Evolutionary conservation across 2,113 vertebrate species (phyloP), one percentile per base, ranked within the genome.

Genomic region (Saiga tatarica): DNA sequence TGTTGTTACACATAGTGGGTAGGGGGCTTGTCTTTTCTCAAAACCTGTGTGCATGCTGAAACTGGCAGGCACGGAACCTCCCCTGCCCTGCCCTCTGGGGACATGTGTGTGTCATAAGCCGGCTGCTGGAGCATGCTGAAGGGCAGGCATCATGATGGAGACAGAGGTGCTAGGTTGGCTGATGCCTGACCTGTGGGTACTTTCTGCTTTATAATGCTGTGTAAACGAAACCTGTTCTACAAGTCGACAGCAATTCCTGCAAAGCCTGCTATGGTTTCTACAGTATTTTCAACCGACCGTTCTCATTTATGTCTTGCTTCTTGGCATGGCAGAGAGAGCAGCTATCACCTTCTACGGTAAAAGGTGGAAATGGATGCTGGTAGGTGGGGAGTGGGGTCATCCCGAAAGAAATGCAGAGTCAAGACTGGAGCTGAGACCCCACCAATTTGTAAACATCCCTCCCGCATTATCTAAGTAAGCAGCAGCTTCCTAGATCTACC

Each of bases 101-200:
- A 57, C 21, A 15, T 1, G 1, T 1, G 19, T 1, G 25, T 0
- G 4, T 25, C 84, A 33, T 26, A 33, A 16, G 17, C 45, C 2
- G 7, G 25, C 28, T 16, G 50, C 7, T 1, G 0, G 36, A 28
- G 39, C 23, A 3, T 25, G 0, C 10, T 2, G 2, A 16, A 71
- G 9, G 12, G 62, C 15, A 0, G 50, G 39, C 5, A 1, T 8
- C 5, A 5, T 6, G 23, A 19, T 2, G 33, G 50, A 19, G 50
- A 57, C 0, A 14, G 28, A 1, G 17, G 13, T 11, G 25, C 74
- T 39, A 7, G 59, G 30, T 13, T 67, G 23, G 1, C 59, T 47
- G 21, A 13, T 7, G 42, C 26, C 6, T 15, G 30, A 33, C 79
- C 14, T 7, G 14, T 0, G 19, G 42, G 50, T 26, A 26, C 0